These are phyloP conservation scores for Macaca nemestrina DNA, from an alignment of 2,113 vertebrate species.

Conservation along the genomic window DNA sequence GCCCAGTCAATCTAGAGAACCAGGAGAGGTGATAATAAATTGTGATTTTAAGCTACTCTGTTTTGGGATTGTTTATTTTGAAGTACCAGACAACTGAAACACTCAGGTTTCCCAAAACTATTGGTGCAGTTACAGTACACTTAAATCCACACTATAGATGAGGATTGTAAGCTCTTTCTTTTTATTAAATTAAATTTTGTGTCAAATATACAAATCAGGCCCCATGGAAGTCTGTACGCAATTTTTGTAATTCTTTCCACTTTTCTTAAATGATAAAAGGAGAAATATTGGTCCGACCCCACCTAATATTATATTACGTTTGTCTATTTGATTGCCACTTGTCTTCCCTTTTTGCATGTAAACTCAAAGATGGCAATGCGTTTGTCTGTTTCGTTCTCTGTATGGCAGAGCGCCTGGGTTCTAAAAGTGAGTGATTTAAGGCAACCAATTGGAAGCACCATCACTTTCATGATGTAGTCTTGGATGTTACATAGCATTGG, in stretches of 20 bases:
- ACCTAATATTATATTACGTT: neutral
- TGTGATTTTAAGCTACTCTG: neutral
- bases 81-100: neutral
- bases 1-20: neutral
- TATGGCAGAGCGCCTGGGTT: neutral
- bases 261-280: conserved; percentile 10
- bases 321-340: neutral
- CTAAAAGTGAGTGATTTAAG: neutral
- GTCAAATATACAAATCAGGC: neutral
- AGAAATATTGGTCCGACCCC: neutral
- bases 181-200: conserved; percentile 9
- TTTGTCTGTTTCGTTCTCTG: conserved; percentile 3
- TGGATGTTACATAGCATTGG: neutral
- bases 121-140: neutral
- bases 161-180: neutral
- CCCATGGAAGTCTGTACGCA: neutral
- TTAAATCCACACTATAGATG: neutral
- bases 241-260: neutral
- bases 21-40: neutral
- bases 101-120: neutral
- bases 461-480: neutral
- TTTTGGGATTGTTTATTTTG: neutral
- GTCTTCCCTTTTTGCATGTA: neutral
- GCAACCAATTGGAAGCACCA: neutral
- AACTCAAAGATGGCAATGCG: neutral